Evolutionary conservation across 2,113 vertebrate genomes (phyloP), one percentile per base, ranked within the genome.

Genomic region (Tachysurus fulvidraco): DNA sequence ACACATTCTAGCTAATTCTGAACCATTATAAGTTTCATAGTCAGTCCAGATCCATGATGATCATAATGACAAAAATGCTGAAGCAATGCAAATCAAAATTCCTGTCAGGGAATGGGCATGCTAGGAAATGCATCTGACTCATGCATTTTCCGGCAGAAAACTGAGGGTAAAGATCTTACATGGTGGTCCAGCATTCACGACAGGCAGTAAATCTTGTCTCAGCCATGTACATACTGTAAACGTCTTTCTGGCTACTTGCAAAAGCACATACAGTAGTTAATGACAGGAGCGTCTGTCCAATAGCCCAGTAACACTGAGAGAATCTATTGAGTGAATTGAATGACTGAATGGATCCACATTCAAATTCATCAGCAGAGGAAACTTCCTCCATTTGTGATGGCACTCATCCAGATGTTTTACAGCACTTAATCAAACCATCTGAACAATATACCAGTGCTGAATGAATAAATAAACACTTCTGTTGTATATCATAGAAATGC

Each of bases 211-310:
- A 87, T 87, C 71, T 78, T 25, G 57, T 83, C 81, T 83, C 57
- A 87, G 71, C 46, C 86, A 78, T 83, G 71, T 78, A 67, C 86
- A 87, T 83, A n/a, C n/a, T n/a, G n/a, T n/a, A 83, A 87, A 87
- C 57, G 60, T 83, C 69, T 55, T 41, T 36, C 52, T 83, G 85
- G n/a, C 41, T 73, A 52, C 67, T 74, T 69, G 25, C 76, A 36
- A 71, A 65, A 62, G 79, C 36, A 60, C n/a, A 83, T 73, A n/a
- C n/a, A n/a, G n/a, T n/a, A 65, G 69, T 76, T 83, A 81, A 50
- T 74, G 55, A 13, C 57, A 83, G 65, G 55, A 67, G 57, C 81
- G 17, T 19, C 59, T 52, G 67, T 73, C 52, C 44, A 65, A 30
- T 52, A 65, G 59, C 46, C 44, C 55, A 60, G 6, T 41, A 81